These are phyloP conservation scores for Thaleichthys pacificus DNA, from an alignment of 2,797 vertebrate species.

Conservation along the genomic window DNA sequence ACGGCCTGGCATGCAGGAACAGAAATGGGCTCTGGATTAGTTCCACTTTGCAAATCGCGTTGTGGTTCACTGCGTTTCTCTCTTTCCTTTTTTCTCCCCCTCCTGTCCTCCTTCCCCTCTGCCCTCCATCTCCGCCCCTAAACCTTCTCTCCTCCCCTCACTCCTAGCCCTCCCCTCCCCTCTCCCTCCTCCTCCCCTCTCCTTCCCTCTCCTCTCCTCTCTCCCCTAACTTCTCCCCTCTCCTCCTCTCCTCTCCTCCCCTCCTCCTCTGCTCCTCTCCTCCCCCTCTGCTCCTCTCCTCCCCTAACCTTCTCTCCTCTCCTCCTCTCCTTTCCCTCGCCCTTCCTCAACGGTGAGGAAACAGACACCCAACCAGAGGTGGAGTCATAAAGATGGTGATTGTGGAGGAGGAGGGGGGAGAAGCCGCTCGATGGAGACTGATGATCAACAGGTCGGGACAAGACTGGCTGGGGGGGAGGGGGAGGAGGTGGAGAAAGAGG, in stretches of 20 bases:
- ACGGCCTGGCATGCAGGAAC: constrained; percentile 27
- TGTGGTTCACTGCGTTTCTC: constrained; percentile 49
- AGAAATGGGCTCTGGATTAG: constrained; percentile 59
- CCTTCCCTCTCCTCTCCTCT: no score
- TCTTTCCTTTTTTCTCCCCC: constrained; percentile 6
- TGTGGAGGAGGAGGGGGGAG: background rate
- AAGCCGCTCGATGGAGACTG: no score
- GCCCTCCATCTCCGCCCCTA: no score
- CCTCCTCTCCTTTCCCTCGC: no score
- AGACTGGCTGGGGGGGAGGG: no score
- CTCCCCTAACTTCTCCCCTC: no score
- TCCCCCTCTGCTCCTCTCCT: no score
- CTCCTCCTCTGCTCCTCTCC: no score
- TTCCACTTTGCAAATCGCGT: constrained; percentile 65
- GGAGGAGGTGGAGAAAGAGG: background rate
- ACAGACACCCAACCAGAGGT: constrained; percentile 13
- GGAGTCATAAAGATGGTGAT: constrained; percentile 35
- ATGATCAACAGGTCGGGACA: constrained; percentile 40
- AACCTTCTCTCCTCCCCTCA: no score
- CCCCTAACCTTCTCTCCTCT: background rate
- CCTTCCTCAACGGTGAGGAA: no score
- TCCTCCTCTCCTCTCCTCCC: constrained; percentile 17
- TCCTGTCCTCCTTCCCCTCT: background rate
- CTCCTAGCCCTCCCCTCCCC: no score
- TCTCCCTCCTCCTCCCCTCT: no score